phyloP scores from a whole-genome alignment of 2,888 invertebrate species.

The Ethmia dodecea region DNA sequence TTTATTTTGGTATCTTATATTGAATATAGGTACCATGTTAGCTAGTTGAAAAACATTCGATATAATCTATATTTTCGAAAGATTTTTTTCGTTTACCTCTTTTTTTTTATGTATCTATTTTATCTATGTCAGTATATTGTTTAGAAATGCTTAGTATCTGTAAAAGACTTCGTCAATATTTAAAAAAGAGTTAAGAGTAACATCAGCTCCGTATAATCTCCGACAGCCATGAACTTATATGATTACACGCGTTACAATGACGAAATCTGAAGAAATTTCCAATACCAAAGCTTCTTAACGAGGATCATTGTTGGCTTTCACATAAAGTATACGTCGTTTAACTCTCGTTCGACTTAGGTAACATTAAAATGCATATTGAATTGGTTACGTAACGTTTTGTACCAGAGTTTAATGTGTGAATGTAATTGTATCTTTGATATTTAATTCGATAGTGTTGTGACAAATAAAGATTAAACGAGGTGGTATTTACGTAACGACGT shows the following conservation, averaged over 20 bases:
- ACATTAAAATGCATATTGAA: constrained; percentile 2
- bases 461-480: constrained; percentile 7
- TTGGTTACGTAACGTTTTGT: constrained; percentile 5
- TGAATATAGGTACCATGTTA: too few relatives aligned
- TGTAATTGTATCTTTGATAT: constrained; percentile 15
- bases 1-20: too few relatives aligned
- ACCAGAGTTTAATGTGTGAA: constrained; percentile 6
- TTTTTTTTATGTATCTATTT: too few relatives aligned
- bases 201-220: background rate
- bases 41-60: too few relatives aligned
- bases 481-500: too few relatives aligned
- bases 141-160: too few relatives aligned
- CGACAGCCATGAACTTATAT: constrained; percentile 26
- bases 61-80: too few relatives aligned
- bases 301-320: constrained; percentile 39
- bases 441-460: constrained; percentile 8
- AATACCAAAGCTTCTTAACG: constrained; percentile 41
- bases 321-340: constrained; percentile 8
- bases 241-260: constrained; percentile 38
- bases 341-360: background rate
- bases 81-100: too few relatives aligned
- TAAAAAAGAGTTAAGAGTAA: too few relatives aligned
- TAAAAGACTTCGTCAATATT: too few relatives aligned
- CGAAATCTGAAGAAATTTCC: constrained; percentile 38
- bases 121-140: too few relatives aligned